Evolutionary conservation across 2,113 vertebrate species (phyloP).

Genomic region (Chamaea fasciata): DNA sequence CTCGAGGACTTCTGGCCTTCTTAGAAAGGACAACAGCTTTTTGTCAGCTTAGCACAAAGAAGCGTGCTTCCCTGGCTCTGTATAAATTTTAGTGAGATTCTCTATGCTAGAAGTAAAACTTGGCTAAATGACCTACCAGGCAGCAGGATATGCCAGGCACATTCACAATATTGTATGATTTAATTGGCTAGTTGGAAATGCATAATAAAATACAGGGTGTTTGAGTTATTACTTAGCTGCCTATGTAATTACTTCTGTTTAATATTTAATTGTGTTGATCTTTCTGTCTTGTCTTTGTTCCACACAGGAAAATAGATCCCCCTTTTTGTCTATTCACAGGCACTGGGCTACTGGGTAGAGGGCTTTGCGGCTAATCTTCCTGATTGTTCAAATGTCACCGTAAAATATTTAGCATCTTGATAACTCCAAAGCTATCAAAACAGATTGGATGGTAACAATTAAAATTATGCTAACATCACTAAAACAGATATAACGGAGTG

Average conservation of each 20-base stretch:
- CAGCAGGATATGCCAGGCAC: neutral
- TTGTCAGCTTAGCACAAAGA: neutral
- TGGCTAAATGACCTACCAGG: neutral
- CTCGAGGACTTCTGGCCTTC: neutral
- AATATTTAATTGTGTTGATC: slow-evolving; percentile 58
- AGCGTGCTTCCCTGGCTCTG: neutral
- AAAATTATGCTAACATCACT: slow-evolving; percentile 59
- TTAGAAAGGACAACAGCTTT: neutral
- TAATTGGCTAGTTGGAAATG: slow-evolving; percentile 29
- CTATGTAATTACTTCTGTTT: slow-evolving; percentile 54
- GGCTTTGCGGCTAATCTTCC: slow-evolving; percentile 22
- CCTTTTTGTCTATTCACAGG: neutral
- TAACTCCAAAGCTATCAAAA: slow-evolving; percentile 66
- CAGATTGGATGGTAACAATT: slow-evolving; percentile 64
- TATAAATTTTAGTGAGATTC: neutral
- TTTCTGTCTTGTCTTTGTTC: slow-evolving; percentile 59
- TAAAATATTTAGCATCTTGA: slow-evolving; percentile 66
- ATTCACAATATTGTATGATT: neutral
- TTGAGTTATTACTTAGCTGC: slow-evolving; percentile 47
- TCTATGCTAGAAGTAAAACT: neutral
- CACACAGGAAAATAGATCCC: neutral
- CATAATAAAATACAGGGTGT: slow-evolving; percentile 5
- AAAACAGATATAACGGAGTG: slow-evolving; percentile 62
- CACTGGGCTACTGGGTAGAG: slow-evolving; percentile 1
- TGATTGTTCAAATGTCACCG: slow-evolving; percentile 55